These are phyloP conservation scores for Trinorchestia longiramus DNA, from an alignment of 1,140 invertebrate genomes.

Conservation along the genomic window DNA sequence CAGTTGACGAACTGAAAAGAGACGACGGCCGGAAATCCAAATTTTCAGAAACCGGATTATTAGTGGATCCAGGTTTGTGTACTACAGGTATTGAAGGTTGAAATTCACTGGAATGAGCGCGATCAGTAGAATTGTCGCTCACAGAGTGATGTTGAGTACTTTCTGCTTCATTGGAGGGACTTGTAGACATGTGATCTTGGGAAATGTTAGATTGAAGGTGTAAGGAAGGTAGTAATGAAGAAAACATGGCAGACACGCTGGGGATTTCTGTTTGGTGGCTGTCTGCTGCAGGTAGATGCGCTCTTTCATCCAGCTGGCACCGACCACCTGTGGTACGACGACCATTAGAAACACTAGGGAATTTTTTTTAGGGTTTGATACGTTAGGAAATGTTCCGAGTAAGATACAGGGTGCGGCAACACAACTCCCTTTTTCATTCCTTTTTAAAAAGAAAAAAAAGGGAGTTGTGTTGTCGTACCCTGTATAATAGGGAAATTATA, in stretches of 20 bases:
- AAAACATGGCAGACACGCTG: slow-evolving; percentile 27
- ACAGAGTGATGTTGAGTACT: background rate
- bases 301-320: background rate
- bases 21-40: background rate
- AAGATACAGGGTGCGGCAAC: too few species aligned
- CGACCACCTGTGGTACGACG: background rate
- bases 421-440: too few species aligned
- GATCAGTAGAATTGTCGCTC: background rate
- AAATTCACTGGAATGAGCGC: background rate
- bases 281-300: background rate
- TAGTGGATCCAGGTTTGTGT: background rate
- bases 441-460: too few species aligned
- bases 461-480: too few species aligned
- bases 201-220: background rate
- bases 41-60: background rate
- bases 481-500: too few species aligned
- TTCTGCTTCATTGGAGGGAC: background rate
- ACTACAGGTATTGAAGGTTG: background rate
- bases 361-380: too few species aligned
- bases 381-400: too few species aligned
- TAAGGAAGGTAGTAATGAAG: background rate
- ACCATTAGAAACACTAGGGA: too few species aligned
- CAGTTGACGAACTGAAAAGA: background rate
- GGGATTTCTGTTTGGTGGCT: background rate
- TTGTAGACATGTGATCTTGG: background rate